Base-by-base conservation (phyloP, 2,888 invertebrate species). In the Eueremaeus valkanovi region DNA sequence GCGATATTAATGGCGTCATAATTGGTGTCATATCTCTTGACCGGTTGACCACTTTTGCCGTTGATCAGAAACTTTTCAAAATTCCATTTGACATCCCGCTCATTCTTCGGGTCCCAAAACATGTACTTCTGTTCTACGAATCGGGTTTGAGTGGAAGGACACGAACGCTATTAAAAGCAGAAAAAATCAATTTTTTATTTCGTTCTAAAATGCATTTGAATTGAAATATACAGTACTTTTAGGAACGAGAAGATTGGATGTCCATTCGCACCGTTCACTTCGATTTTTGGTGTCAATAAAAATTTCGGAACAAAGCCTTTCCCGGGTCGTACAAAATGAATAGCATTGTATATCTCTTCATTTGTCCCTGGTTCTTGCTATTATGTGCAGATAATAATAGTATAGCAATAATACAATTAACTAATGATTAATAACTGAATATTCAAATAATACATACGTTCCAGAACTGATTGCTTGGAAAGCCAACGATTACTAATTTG, bases 391-490 rank as follows among this genome's bases (percentile, higher is more conserved):
- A 31, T 31, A 29, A n/a, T 51, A 16, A 27, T 42, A 72, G 6
- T 11, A 24, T 49, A 55, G 27, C 55, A 49, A 5, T 9, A 36
- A 55, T 42, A 40, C 8, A 40, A 40, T 40, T 11, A 11, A 40
- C 5, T 40, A 11, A n/a, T n/a, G 8, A 40, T 9, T 40, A 40
- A 40, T 9, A 9, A 40, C 40, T 9, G 11, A 40, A 40, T 11
- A 40, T 9, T 9, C 8, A 40, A 40, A 9, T 61, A 61, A n/a
- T 16, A 80, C 80, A 79, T 78, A 83, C 82, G 78, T 79, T 78
- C 58, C 83, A 82, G 79, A 86, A 86, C 78, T 85, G 84, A 80
- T 85, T 85, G 79, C 85, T 84, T 9, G 86, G 85, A 75, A 86
- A 83, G 16, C 83, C 86, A 21, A 86, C 80, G 45, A 85, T 81